Conservation (phyloP, 2,797 vertebrate genomes). For the Nasua narica region DNA sequence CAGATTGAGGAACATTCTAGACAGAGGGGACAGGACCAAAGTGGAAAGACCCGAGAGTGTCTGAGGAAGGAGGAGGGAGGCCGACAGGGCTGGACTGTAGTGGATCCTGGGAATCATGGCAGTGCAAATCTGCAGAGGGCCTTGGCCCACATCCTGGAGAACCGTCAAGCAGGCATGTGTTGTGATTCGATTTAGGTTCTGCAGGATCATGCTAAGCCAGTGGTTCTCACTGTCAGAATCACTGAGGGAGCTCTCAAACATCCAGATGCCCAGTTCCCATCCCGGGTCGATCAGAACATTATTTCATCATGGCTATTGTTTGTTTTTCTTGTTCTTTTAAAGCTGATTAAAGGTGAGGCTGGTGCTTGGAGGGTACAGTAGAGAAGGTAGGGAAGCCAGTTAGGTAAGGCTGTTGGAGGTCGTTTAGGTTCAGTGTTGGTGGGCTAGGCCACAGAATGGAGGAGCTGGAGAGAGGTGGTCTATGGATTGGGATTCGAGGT, state of each 20-base stretch:
- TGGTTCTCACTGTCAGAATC: not conserved
- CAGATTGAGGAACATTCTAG: not conserved
- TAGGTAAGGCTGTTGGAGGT: not conserved
- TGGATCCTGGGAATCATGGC: not conserved
- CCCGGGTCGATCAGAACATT: not conserved
- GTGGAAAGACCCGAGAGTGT: not conserved
- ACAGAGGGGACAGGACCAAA: not conserved
- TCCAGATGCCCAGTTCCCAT: not conserved
- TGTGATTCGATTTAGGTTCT: not conserved
- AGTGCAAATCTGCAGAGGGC: not conserved
- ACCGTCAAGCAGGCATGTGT: not conserved
- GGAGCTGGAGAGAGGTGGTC: not conserved
- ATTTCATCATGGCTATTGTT: not conserved
- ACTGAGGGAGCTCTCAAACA: not conserved
- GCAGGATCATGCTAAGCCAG: not conserved
- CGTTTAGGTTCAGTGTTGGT: not conserved
- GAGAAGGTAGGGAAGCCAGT: not conserved
- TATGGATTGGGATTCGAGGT: not conserved
- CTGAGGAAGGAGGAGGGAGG: not conserved
- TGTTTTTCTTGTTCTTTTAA: not conserved
- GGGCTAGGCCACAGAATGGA: not conserved
- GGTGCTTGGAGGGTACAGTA: too few relatives aligned
- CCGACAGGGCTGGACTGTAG: fast-evolving
- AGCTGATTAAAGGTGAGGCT: not conserved
- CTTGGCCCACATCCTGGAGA: not conserved